Evolutionary conservation across 2,888 invertebrate species (phyloP).

Genomic region (Chromoteleia sp.): DNA sequence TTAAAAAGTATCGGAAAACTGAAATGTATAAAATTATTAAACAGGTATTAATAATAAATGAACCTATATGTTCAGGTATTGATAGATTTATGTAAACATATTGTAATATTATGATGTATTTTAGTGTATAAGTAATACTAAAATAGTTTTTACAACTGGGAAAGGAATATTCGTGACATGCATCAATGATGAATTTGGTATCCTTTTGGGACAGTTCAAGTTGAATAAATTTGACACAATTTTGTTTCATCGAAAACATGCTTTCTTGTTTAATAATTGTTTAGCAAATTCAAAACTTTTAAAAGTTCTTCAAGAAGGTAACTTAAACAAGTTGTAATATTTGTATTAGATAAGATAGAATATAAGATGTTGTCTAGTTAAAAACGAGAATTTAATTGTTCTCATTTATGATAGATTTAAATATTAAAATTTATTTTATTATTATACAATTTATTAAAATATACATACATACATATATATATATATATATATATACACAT

Average conservation of each 20-base stretch:
- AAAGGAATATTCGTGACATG: slow-evolving; percentile 73
- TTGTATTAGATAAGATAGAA: no score
- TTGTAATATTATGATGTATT: slow-evolving; percentile 38
- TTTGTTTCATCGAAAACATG: slow-evolving; percentile 75
- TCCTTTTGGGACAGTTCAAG: slow-evolving; percentile 74
- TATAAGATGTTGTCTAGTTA: no score
- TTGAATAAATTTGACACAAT: slow-evolving; percentile 74
- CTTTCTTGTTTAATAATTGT: slow-evolving; percentile 66
- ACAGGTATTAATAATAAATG: slow-evolving; percentile 5
- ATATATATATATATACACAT: no score
- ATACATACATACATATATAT: no score
- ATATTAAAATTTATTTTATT: no score
- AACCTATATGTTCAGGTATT: no score
- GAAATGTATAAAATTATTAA: neutral
- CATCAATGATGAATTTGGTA: slow-evolving; percentile 75
- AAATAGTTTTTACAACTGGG: slow-evolving; percentile 72
- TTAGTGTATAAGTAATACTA: slow-evolving; percentile 73
- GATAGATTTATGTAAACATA: no score
- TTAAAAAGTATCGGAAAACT: neutral
- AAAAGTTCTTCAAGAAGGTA: slow-evolving; percentile 71
- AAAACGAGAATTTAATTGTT: no score
- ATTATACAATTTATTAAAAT: no score
- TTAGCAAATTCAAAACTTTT: slow-evolving; percentile 54
- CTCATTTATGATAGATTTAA: no score
- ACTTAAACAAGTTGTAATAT: neutral